Base-by-base conservation (phyloP, 2,797 vertebrate genomes). In the Gymnocypris eckloni region DNA sequence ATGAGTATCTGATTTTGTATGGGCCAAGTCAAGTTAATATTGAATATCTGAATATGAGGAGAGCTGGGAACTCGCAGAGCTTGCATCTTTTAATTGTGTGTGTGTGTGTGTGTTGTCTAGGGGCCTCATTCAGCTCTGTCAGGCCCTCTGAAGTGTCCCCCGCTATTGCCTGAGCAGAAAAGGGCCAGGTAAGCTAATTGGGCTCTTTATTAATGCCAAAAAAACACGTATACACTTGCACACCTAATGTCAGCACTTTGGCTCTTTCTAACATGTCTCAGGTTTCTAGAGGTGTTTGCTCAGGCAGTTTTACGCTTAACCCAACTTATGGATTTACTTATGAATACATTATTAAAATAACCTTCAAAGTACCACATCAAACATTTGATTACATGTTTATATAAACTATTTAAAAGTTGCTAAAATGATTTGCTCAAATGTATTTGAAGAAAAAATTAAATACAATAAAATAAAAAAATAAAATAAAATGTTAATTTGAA, bases 161-260 rank as follows among this genome's bases (percentile, higher is more conserved):
- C 59, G 43, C 88, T 76, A 90, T 84, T 90, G 92, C 93, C 92
- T 93, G 90, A 90, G 89, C 92, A 93, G 91, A 94, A 93, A 94
- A 86, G 61, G 89, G 90, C 87, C 78, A 89, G 93, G 91, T 88
- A 92, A 48, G 41, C 93, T 95, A 95, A 96, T 95, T 95, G 95
- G 94, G 91, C 92, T 92, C 93, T 92, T 92, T 92, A 94, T 94
- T 93, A 95, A 93, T 90, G 83, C 70, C 61, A 50, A 69, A 39
- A 28, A 69, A 28, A 28, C 7, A 70, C 2, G 11, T 28, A 64
- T n/a, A 80, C 56, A 66, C 59, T 18, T 56, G 43, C 22, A 66
- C 15, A 7, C 28, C 64, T 67, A 45, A 54, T 39, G 81, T 85
- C 85, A 85, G 82, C 87, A 89, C 48, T 89, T 87, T 59, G 54